Conservation (phyloP, 1,140 invertebrate genomes). For the Diorhabda elongata region DNA sequence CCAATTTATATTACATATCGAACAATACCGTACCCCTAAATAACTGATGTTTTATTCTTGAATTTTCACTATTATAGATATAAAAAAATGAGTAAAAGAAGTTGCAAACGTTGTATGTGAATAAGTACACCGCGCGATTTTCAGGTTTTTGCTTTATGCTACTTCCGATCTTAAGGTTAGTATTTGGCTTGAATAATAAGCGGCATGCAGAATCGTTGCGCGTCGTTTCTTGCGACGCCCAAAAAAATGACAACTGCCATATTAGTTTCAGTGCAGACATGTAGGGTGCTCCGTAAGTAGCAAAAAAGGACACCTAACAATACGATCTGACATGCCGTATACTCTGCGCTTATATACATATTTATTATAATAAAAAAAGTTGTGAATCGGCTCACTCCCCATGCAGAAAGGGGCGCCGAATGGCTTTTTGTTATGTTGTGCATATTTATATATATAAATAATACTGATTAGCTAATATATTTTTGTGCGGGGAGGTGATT, state of each 20-base stretch:
- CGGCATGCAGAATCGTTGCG: slow-evolving; percentile 18
- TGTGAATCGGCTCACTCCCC: neutral
- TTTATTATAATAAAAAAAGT: neutral
- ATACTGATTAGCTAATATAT: slow-evolving; percentile 7
- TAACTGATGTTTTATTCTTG: no score
- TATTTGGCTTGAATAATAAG: slow-evolving; percentile 23
- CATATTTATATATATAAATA: slow-evolving; percentile 16
- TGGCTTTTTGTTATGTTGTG: slow-evolving; percentile 16
- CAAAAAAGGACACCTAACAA: neutral
- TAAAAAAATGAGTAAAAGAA: no score
- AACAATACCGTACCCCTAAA: no score
- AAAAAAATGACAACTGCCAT: slow-evolving; percentile 34
- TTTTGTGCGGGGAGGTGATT: slow-evolving; percentile 11
- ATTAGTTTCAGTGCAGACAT: slow-evolving; percentile 40
- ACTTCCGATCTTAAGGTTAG: slow-evolving; percentile 6
- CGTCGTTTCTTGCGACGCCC: neutral
- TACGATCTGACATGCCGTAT: slow-evolving; percentile 17
- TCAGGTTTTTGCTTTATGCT: neutral
- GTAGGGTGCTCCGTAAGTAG: neutral
- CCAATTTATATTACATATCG: no score
- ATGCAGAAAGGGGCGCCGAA: neutral
- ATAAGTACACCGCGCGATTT: neutral
- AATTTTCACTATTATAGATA: no score
- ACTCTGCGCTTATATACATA: slow-evolving; percentile 13
- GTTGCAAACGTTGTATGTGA: no score